Conservation (phyloP, 2,113 vertebrate genomes). For the Alligator sinensis region DNA sequence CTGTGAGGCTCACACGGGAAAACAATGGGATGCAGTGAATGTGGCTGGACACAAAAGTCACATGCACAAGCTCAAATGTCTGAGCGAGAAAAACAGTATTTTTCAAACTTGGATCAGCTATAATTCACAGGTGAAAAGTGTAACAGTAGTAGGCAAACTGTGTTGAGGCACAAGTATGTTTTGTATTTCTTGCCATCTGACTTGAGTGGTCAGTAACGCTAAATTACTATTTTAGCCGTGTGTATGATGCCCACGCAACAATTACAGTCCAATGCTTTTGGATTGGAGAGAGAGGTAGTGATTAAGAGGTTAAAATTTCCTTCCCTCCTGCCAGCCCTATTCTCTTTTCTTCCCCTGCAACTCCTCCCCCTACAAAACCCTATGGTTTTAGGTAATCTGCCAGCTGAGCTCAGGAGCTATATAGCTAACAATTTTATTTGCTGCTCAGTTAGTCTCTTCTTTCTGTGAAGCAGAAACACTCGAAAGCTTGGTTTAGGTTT, state of each 20-base stretch:
- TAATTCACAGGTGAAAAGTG: background rate
- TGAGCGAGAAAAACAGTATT: background rate
- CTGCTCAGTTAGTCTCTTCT: background rate
- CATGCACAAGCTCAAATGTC: background rate
- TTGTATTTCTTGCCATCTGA: rapidly evolving
- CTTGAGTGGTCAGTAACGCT: background rate
- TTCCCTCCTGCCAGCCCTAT: background rate
- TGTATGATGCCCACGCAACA: rapidly evolving
- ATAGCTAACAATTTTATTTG: background rate
- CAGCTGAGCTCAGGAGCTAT: background rate
- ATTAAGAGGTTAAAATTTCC: background rate
- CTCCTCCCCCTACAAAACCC: background rate
- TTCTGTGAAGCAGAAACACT: background rate
- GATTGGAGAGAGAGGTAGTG: background rate
- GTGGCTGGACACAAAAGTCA: background rate
- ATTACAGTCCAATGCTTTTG: rapidly evolving
- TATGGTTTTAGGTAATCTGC: background rate
- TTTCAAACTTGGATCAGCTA: background rate
- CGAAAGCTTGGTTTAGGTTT: background rate
- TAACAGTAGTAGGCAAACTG: background rate
- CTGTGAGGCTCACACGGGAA: background rate
- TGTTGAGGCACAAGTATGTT: background rate
- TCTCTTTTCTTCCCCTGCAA: background rate
- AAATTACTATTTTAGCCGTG: rapidly evolving
- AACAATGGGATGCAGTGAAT: rapidly evolving